A percentile compares a stretch with the other conserved stretches of the same genome.
phyloP scores from a whole-genome alignment of 1,140 invertebrate genomes.

The Phymorhynchus buccinoides region DNA sequence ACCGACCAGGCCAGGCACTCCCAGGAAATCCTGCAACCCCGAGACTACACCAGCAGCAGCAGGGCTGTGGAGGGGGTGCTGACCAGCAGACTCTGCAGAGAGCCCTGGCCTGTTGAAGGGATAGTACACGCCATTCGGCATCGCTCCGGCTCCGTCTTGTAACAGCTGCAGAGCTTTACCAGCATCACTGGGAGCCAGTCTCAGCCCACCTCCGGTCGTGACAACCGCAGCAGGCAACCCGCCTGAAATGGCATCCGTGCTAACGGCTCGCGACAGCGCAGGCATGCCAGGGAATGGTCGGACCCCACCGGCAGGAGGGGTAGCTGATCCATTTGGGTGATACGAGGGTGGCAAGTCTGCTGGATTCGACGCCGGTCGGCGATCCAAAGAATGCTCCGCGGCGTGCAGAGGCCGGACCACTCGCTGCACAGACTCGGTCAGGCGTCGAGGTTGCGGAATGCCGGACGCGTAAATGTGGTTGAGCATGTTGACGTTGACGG shows the following conservation, averaged over 20 bases:
- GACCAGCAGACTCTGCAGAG: neutral
- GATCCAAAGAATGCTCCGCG: conserved; percentile 42
- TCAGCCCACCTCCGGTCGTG: neutral
- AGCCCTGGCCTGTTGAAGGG: neutral
- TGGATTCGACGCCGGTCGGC: conserved; percentile 46
- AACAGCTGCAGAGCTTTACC: neutral
- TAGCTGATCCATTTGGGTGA: neutral
- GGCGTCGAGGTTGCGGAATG: conserved; percentile 50
- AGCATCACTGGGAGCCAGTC: neutral
- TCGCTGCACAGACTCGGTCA: conserved; percentile 57
- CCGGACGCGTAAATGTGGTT: conserved; percentile 56
- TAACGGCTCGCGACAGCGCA: no score
- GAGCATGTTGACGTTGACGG: conserved; percentile 56
- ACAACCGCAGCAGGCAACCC: no score
- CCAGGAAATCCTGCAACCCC: neutral
- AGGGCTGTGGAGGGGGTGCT: neutral
- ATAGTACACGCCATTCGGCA: neutral
- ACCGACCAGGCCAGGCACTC: neutral
- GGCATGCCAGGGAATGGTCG: no score
- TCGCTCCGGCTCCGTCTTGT: neutral
- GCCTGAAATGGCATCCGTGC: no score
- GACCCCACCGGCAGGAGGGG: neutral
- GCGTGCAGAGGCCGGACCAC: conserved; percentile 53
- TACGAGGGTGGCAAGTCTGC: conserved; percentile 12
- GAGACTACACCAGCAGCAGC: neutral